Percentiles rank a stretch among this genome's conserved stretches.
These are phyloP conservation scores for Habrosyne pyritoides DNA, from an alignment of 2,888 invertebrate species.

Conservation along the genomic window DNA sequence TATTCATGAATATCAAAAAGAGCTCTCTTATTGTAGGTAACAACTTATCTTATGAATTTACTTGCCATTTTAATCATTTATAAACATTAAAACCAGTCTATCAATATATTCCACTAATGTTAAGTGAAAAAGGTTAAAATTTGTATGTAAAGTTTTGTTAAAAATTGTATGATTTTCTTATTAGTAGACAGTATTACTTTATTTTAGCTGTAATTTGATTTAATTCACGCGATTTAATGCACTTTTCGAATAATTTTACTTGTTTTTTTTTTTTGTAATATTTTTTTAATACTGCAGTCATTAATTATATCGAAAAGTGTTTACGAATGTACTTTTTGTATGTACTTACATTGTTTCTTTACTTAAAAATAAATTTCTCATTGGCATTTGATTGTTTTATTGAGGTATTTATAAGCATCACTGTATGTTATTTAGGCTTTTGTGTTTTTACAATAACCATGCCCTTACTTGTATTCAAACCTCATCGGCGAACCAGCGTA, in stretches of 20 bases:
- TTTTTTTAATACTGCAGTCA: constrained; percentile 31
- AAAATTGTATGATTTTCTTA: constrained; percentile 23
- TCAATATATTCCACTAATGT: constrained; percentile 48
- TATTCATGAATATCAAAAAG: neutral
- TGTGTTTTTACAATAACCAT: neutral
- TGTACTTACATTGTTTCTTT: constrained; percentile 74
- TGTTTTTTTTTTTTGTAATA: constrained; percentile 43
- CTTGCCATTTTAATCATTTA: constrained; percentile 17
- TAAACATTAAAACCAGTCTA: constrained; percentile 42
- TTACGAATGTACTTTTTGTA: constrained; percentile 63
- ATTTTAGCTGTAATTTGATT: constrained; percentile 35
- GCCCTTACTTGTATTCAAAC: no score
- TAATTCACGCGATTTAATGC: constrained; percentile 29
- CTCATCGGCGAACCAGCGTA: no score
- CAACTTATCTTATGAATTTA: neutral
- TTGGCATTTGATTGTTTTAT: constrained; percentile 51
- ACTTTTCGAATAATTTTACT: constrained; percentile 9
- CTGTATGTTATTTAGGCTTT: no score
- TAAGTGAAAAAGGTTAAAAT: constrained; percentile 33
- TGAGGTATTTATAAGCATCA: constrained; percentile 9
- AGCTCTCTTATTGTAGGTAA: neutral
- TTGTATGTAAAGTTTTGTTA: constrained; percentile 26
- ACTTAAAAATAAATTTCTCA: constrained; percentile 71
- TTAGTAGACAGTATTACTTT: constrained; percentile 46
- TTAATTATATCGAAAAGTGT: constrained; percentile 4